phyloP scores from a whole-genome alignment of 1,140 invertebrate genomes.

The Caenorhabditis tropicalis region DNA sequence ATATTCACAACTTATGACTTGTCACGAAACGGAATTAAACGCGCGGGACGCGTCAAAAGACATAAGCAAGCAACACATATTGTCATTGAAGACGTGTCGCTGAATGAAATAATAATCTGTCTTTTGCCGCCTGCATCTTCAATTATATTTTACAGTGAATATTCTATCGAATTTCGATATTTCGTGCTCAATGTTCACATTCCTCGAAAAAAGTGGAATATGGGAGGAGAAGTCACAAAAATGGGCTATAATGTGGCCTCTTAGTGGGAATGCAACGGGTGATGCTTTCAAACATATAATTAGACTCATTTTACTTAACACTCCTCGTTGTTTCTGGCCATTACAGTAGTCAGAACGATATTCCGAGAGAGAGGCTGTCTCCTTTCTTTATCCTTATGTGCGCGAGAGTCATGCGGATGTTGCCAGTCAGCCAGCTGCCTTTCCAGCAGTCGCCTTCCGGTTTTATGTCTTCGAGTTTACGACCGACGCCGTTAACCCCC shows the following conservation, averaged over 20 bases:
- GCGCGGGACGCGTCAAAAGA: constrained; percentile 23
- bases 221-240: neutral
- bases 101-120: constrained; percentile 15
- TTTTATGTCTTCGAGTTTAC: constrained; percentile 43
- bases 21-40: constrained; percentile 32
- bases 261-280: neutral
- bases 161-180: neutral
- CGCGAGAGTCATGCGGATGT: constrained; percentile 38
- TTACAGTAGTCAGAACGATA: constrained; percentile 43
- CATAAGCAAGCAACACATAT: constrained; percentile 25
- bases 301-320: constrained; percentile 44
- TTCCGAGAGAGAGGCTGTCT: neutral
- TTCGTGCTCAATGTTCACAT: neutral
- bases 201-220: neutral
- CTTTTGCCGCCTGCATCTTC: neutral
- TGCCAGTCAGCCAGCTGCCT: constrained; percentile 29
- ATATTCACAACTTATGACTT: constrained; percentile 42
- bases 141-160: constrained; percentile 7
- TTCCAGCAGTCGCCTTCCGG: neutral
- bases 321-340: neutral
- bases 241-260: neutral
- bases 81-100: constrained; percentile 17
- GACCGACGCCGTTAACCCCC: constrained; percentile 35
- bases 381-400: neutral
- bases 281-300: constrained; percentile 42